Evolutionary conservation across 2,888 invertebrate genomes (phyloP).

Genomic region (Acholoe squamosa): DNA sequence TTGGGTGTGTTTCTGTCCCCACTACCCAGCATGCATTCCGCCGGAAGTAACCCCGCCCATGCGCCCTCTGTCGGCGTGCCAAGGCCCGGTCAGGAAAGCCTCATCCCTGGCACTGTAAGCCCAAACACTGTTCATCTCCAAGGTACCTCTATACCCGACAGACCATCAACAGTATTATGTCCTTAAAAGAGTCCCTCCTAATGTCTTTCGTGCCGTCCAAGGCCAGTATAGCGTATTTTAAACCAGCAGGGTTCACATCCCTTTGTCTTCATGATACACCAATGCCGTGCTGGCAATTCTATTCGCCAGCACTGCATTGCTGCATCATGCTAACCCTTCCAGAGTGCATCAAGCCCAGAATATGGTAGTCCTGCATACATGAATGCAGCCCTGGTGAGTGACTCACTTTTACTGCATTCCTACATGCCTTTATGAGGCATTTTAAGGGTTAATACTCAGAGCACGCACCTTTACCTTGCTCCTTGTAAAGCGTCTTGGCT

Average conservation of each 20-base stretch:
- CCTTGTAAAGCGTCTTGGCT: not conserved
- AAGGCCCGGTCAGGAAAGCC: not conserved
- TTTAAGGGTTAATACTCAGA: not conserved
- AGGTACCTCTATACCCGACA: not conserved
- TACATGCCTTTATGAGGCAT: not conserved
- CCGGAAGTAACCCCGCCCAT: not conserved
- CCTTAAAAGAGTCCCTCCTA: not conserved
- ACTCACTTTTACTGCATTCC: too few relatives aligned
- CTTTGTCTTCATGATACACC: too few relatives aligned
- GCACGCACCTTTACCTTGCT: not conserved
- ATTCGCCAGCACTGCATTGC: too few relatives aligned
- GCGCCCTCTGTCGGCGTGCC: conserved; percentile 5
- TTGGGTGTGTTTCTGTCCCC: not conserved
- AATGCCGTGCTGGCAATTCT: too few relatives aligned
- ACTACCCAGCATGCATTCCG: not conserved
- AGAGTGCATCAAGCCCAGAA: too few relatives aligned
- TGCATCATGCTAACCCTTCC: too few relatives aligned
- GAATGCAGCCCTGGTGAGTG: too few relatives aligned
- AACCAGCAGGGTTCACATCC: too few relatives aligned
- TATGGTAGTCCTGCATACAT: too few relatives aligned
- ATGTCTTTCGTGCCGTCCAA: not conserved
- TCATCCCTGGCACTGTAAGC: not conserved
- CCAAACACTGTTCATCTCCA: not conserved
- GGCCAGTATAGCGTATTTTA: too few relatives aligned
- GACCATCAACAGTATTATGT: not conserved